A percentile compares a stretch with the other conserved stretches of the same genome.
Evolutionary conservation across 1,140 invertebrate genomes (phyloP).

Genomic region (Microplitis demolitor): DNA sequence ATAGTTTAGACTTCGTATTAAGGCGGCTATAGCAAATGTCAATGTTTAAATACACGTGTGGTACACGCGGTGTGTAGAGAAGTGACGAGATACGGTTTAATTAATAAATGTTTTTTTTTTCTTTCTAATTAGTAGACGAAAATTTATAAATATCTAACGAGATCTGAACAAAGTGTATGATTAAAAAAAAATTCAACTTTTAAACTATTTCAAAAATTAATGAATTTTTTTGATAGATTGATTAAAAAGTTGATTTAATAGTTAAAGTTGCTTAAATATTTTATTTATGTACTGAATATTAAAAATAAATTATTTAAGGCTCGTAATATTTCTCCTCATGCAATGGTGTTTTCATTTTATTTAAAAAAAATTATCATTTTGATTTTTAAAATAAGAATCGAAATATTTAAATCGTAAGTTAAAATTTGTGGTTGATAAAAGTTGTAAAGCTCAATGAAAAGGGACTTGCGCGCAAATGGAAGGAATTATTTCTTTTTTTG

Average conservation of each 20-base stretch:
- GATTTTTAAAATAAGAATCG: background rate
- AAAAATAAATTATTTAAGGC: background rate
- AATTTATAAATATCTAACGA: background rate
- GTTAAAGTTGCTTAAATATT: too few relatives aligned
- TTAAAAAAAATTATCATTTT: background rate
- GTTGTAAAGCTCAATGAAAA: constrained; percentile 14
- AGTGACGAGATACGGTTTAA: background rate
- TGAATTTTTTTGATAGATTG: background rate
- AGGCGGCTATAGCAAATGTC: background rate
- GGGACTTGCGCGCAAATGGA: background rate
- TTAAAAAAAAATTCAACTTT: background rate
- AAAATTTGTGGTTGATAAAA: constrained; percentile 10
- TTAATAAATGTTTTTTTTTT: constrained; percentile 2
- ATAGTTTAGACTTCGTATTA: background rate
- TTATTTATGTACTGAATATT: background rate
- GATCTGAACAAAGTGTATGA: background rate
- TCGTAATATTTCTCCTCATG: too few relatives aligned
- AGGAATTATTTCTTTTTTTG: background rate
- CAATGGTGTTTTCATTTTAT: background rate
- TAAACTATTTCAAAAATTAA: background rate
- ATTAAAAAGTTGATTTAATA: background rate
- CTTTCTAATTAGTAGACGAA: background rate
- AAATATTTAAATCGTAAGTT: background rate
- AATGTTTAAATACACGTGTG: constrained; percentile 4
- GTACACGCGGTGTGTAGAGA: background rate